phyloP scores from a whole-genome alignment of 2,797 vertebrate genomes.

The Yasuhikotakia modesta region DNA sequence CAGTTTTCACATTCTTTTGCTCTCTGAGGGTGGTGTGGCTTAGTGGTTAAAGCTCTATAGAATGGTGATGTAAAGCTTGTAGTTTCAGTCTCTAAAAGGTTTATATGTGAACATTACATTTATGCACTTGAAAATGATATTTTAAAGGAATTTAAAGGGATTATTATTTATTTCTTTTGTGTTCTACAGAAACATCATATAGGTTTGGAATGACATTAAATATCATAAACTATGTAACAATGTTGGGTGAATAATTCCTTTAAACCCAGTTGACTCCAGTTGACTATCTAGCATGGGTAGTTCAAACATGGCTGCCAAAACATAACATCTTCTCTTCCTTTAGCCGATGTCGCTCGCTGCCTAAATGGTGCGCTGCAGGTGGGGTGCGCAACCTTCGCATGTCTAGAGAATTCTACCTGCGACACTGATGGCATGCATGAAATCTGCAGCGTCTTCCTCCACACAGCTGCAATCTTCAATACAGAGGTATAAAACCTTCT shows the following conservation, averaged over 20 bases:
- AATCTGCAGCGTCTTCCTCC: constrained; percentile 92
- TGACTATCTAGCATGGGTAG: not conserved
- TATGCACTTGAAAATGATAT: not conserved
- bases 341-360: constrained; percentile 91
- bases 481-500: constrained; percentile 81
- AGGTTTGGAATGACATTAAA: too few relatives aligned
- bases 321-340: not conserved
- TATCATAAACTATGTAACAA: too few relatives aligned
- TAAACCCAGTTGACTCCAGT: not conserved
- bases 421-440: constrained; percentile 94
- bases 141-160: not conserved
- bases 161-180: too few relatives aligned
- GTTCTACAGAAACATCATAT: too few relatives aligned
- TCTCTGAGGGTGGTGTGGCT: not conserved
- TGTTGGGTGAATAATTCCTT: not conserved
- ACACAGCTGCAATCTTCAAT: constrained; percentile 91
- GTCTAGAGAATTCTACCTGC: constrained; percentile 96
- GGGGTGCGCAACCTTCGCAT: constrained; percentile 92
- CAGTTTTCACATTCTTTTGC: not conserved
- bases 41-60: not conserved
- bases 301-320: not conserved
- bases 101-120: not conserved
- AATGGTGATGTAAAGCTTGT: not conserved
- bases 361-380: constrained; percentile 86
- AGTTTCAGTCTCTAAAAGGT: not conserved